Percentiles rank a stretch among this genome's conserved stretches.
Conservation (phyloP, 2,113 vertebrate genomes). For the Colaptes auratus region DNA sequence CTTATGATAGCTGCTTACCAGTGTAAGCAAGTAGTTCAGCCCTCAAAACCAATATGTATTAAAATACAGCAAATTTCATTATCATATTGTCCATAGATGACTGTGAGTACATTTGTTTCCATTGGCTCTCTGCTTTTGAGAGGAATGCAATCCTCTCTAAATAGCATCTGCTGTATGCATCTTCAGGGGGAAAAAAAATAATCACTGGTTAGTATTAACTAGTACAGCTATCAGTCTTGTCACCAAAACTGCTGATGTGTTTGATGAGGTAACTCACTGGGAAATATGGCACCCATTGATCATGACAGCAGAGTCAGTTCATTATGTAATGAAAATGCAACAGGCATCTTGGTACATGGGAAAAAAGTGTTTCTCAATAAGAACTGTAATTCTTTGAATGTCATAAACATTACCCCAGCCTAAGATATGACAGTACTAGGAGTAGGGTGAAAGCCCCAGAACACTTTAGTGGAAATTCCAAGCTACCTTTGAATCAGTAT, state of each 20-base stretch:
- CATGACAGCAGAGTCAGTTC: neutral
- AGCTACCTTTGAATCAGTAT: neutral
- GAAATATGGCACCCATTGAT: neutral
- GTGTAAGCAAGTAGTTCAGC: neutral
- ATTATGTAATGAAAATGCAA: neutral
- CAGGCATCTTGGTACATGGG: neutral
- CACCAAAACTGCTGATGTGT: neutral
- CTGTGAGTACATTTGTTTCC: neutral
- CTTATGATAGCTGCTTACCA: neutral
- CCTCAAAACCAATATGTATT: neutral
- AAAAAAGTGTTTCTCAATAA: fast-evolving
- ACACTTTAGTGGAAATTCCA: neutral
- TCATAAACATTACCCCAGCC: neutral
- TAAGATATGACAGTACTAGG: neutral
- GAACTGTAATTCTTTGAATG: neutral
- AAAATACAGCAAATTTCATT: neutral
- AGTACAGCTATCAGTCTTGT: neutral
- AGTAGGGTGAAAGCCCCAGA: neutral
- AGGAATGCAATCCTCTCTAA: neutral
- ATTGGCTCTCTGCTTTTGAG: neutral
- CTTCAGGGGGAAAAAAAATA: neutral
- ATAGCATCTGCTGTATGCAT: neutral
- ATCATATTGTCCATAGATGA: neutral
- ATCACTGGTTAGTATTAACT: neutral
- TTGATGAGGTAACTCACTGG: neutral